Conservation (phyloP, 1,140 invertebrate genomes). For the Pachyrhynchus sulphureomaculatus region DNA sequence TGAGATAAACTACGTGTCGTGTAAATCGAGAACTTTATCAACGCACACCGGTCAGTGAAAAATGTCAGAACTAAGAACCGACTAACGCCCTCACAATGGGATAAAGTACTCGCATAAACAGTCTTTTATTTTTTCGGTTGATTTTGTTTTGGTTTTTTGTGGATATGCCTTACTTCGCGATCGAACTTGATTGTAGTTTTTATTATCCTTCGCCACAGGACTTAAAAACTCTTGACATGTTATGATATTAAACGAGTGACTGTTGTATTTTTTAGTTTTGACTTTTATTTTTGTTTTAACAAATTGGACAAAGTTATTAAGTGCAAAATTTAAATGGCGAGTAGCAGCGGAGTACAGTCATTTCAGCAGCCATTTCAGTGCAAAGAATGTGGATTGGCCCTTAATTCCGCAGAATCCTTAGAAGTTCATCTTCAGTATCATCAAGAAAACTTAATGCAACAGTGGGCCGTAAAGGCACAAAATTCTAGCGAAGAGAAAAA, state of each 20-base stretch:
- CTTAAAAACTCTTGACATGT: conserved; percentile 29
- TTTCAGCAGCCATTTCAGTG: conserved; percentile 61
- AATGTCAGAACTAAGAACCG: not conserved
- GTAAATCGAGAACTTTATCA: too few relatives aligned
- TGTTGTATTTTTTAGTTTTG: conserved; percentile 28
- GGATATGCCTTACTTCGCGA: not conserved
- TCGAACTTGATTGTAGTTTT: not conserved
- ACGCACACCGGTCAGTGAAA: not conserved
- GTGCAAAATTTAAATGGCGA: not conserved
- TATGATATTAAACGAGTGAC: conserved; percentile 34
- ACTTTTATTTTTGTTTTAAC: conserved; percentile 1
- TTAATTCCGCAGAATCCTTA: conserved; percentile 72
- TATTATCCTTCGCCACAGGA: conserved; percentile 6
- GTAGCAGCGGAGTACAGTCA: conserved; percentile 49
- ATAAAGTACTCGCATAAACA: not conserved
- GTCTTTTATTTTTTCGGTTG: conserved; percentile 24
- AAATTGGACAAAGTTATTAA: too few relatives aligned
- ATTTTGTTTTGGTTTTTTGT: conserved; percentile 17
- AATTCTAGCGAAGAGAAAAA: conserved; percentile 58
- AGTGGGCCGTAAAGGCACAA: conserved; percentile 68
- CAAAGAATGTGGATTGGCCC: conserved; percentile 70
- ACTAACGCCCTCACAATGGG: conserved; percentile 16
- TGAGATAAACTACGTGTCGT: not conserved
- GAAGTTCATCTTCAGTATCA: conserved; percentile 79
- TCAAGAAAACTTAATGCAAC: conserved; percentile 69